Percentiles rank a stretch among this genome's conserved stretches.
Conservation (phyloP, 1,140 invertebrate genomes). For the Neodiprion lecontei region DNA sequence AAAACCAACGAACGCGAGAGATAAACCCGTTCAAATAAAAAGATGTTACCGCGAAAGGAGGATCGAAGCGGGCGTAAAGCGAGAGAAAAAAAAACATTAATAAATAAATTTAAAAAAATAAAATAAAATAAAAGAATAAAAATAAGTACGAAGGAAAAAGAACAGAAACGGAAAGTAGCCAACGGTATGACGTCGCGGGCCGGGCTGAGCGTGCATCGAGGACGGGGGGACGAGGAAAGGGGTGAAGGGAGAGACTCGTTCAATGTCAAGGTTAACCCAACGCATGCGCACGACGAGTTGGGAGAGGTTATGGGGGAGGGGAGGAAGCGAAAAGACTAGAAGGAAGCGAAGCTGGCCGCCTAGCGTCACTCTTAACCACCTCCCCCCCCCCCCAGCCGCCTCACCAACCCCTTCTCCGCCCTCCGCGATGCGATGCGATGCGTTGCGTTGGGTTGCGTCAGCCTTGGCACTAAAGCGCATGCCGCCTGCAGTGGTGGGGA, state of each 20-base stretch:
- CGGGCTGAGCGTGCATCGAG: neutral
- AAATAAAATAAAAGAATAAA: neutral
- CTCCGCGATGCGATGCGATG: no score
- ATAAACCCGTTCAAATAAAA: no score
- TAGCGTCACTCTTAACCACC: no score
- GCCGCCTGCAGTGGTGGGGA: neutral
- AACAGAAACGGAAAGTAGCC: neutral
- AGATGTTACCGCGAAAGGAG: no score
- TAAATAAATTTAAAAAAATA: no score
- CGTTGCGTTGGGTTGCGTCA: no score
- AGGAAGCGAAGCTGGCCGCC: neutral
- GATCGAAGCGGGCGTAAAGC: no score
- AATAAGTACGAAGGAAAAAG: neutral
- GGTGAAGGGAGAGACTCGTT: slow-evolving; percentile 27
- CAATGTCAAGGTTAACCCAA: slow-evolving; percentile 53
- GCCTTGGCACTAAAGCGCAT: no score
- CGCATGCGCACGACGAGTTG: slow-evolving; percentile 47
- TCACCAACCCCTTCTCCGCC: no score
- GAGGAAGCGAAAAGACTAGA: slow-evolving; percentile 15
- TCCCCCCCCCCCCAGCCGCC: no score
- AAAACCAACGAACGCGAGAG: no score
- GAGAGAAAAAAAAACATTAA: neutral
- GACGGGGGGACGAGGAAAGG: neutral
- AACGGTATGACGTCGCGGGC: neutral
- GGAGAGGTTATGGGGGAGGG: slow-evolving; percentile 23